phyloP scores from a whole-genome alignment of 1,140 invertebrate species.

The Halesus radiatus region DNA sequence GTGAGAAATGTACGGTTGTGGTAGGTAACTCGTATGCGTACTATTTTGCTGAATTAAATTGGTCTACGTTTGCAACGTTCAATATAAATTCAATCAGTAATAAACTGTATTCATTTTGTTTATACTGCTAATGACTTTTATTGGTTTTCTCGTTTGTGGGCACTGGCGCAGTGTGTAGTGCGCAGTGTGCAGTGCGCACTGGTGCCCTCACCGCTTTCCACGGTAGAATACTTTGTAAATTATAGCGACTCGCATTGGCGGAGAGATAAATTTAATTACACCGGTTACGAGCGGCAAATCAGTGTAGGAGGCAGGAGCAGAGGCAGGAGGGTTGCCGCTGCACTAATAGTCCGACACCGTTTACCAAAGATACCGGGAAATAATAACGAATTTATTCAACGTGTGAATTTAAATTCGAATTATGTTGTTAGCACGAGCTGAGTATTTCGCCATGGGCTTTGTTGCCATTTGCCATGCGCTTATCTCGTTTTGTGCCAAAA shows the following conservation, averaged over 20 bases:
- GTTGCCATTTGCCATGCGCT: slow-evolving; percentile 38
- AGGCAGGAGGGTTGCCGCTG: not conserved
- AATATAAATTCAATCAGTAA: too few species aligned
- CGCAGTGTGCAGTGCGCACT: too few species aligned
- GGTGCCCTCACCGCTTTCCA: not conserved
- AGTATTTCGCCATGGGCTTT: slow-evolving; percentile 38
- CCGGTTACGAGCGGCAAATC: slow-evolving; percentile 14
- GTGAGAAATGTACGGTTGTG: too few species aligned
- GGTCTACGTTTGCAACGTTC: too few species aligned
- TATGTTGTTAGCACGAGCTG: slow-evolving; percentile 50
- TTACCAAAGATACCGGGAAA: slow-evolving; percentile 10
- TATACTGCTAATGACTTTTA: not conserved
- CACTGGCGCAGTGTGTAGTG: too few species aligned
- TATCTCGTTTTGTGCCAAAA: slow-evolving; percentile 47
- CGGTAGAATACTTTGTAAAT: slow-evolving; percentile 12
- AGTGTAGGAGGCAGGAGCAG: not conserved
- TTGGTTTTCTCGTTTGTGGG: not conserved
- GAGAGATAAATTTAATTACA: slow-evolving; percentile 21
- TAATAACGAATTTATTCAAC: slow-evolving; percentile 15
- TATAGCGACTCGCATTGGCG: not conserved
- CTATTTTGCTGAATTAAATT: too few species aligned
- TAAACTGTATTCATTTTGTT: slow-evolving; percentile 2
- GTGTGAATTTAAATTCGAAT: slow-evolving; percentile 54
- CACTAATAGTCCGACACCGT: not conserved
- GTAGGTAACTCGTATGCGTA: too few species aligned